Evolutionary conservation across 2,113 vertebrate species (phyloP).

Genomic region (Lipophrys pholis): DNA sequence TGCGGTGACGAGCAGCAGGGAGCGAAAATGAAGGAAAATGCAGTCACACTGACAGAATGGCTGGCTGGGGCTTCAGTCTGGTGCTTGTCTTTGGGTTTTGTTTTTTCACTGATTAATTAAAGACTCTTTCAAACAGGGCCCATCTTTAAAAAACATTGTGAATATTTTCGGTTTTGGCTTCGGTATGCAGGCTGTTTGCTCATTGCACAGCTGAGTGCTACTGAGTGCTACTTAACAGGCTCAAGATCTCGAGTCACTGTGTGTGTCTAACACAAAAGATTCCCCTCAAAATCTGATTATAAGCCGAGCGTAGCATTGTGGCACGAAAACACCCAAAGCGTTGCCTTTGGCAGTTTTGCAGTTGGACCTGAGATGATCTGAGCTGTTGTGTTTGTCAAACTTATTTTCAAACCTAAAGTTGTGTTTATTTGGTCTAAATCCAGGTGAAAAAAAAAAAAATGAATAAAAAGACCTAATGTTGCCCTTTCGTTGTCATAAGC

Average conservation of each 20-base stretch:
- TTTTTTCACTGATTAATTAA: conserved; percentile 22
- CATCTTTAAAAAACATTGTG: not conserved
- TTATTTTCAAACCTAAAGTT: too few relatives aligned
- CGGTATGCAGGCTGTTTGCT: conserved; percentile 2
- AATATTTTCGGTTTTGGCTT: conserved; percentile 21
- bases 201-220: conserved; percentile 27
- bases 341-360: not conserved
- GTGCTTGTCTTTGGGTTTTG: conserved; percentile 8
- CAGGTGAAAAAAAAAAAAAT: too few relatives aligned
- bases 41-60: conserved; percentile 3
- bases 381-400: too few relatives aligned
- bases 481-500: not conserved
- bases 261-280: conserved; percentile 6
- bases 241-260: conserved; percentile 12
- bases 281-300: not conserved
- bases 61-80: conserved; percentile 8
- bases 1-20: conserved; percentile 28
- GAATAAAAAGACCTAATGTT: not conserved
- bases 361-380: not conserved
- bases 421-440: too few relatives aligned
- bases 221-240: conserved; percentile 39
- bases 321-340: not conserved
- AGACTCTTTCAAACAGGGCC: conserved; percentile 18
- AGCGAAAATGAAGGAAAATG: conserved; percentile 25
- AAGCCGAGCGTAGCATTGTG: not conserved